phyloP scores from a whole-genome alignment of 2,888 invertebrate genomes.

The Drosophila differens region DNA sequence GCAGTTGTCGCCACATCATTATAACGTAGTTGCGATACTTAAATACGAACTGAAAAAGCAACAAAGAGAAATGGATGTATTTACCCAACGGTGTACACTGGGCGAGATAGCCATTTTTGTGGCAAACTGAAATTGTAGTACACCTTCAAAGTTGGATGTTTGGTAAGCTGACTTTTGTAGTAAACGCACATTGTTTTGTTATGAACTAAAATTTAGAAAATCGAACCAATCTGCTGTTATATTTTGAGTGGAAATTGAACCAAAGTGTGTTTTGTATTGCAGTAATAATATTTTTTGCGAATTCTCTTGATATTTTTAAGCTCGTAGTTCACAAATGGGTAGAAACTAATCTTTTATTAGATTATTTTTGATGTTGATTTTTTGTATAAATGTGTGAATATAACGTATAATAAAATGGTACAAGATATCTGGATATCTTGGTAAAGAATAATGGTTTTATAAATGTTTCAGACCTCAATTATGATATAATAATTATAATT shows the following conservation, averaged over 20 bases:
- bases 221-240: neutral
- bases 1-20: conserved; percentile 53
- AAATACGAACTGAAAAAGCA: conserved; percentile 23
- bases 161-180: neutral
- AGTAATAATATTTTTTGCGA: neutral
- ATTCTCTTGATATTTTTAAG: neutral
- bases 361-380: neutral
- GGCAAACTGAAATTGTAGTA: neutral
- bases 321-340: neutral
- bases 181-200: neutral
- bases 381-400: neutral
- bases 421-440: neutral
- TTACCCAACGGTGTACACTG: conserved; percentile 11
- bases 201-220: neutral
- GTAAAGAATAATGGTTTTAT: neutral
- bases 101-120: neutral
- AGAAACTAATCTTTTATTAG: neutral
- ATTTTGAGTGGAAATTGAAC: too few relatives aligned
- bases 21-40: conserved; percentile 49
- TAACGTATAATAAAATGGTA: neutral
- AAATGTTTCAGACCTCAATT: neutral
- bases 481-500: neutral
- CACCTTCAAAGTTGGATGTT: neutral
- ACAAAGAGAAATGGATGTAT: conserved; percentile 11
- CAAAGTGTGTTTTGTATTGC: neutral